Percentiles rank a stretch among this genome's conserved stretches.
These are phyloP conservation scores for Nomada goodeniana DNA, from an alignment of 2,888 invertebrate genomes.

Conservation along the genomic window DNA sequence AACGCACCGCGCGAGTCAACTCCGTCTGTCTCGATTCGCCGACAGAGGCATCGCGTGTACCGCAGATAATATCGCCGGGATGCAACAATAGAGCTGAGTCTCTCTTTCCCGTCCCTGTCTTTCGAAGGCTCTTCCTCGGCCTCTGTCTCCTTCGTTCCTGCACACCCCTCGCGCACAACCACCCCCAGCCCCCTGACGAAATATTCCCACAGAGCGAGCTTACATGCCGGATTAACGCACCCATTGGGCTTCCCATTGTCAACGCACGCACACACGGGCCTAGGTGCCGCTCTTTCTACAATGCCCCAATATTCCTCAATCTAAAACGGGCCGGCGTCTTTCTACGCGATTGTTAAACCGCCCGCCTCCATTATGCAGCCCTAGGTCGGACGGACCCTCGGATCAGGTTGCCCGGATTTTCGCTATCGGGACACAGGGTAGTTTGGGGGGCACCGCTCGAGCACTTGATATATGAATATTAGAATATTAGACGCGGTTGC, in stretches of 20 bases:
- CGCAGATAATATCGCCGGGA: conserved; percentile 76
- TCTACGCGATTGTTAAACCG: conserved; percentile 76
- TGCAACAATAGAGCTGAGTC: conserved; percentile 75
- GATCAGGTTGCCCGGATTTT: conserved; percentile 78
- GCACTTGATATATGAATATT: background rate
- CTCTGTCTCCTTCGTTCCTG: conserved; percentile 3
- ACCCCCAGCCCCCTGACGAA: conserved; percentile 58
- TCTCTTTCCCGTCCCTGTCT: conserved; percentile 11
- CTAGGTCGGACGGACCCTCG: conserved; percentile 62
- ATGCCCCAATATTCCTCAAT: conserved; percentile 79
- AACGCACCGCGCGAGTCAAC: conserved; percentile 65
- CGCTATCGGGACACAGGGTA: conserved; percentile 64
- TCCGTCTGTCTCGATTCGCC: conserved; percentile 58
- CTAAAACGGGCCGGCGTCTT: conserved; percentile 75
- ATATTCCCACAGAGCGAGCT: conserved; percentile 77
- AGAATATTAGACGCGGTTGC: no score
- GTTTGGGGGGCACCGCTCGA: background rate
- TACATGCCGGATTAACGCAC: conserved; percentile 75
- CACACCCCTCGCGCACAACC: conserved; percentile 36
- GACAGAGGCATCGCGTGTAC: conserved; percentile 75
- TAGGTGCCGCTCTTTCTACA: conserved; percentile 59
- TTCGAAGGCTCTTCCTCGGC: conserved; percentile 7
- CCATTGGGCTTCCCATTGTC: conserved; percentile 79
- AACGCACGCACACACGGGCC: conserved; percentile 62
- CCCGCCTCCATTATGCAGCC: conserved; percentile 71